Conservation (phyloP, 2,888 invertebrate genomes). For the Phragmatobia fuliginosa region DNA sequence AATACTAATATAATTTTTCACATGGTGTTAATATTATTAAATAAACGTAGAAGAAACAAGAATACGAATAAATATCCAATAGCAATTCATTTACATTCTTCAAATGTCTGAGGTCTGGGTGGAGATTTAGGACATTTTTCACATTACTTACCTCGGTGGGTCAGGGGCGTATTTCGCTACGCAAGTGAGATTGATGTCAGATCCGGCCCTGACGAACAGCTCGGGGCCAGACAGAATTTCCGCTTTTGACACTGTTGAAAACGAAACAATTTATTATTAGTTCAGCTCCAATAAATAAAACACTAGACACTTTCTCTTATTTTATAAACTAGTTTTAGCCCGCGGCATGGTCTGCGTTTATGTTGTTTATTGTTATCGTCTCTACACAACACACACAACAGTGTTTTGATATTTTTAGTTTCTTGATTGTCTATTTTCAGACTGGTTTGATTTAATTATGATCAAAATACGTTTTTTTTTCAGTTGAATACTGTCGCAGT, state of each 20-base stretch:
- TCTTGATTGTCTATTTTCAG: too few relatives aligned
- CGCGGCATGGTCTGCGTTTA: too few relatives aligned
- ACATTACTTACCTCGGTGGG: slow-evolving; percentile 90
- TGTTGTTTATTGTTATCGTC: too few relatives aligned
- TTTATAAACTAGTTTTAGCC: background rate
- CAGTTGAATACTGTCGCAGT: too few relatives aligned
- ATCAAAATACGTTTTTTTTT: too few relatives aligned
- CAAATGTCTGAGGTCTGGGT: slow-evolving; percentile 23
- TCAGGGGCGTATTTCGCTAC: slow-evolving; percentile 94
- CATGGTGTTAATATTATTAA: too few relatives aligned
- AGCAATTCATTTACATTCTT: slow-evolving; percentile 62
- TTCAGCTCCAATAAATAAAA: background rate
- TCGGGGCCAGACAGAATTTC: slow-evolving; percentile 95
- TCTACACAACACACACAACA: too few relatives aligned
- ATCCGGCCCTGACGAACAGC: slow-evolving; percentile 95
- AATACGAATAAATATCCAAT: slow-evolving; percentile 1
- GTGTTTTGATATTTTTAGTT: too few relatives aligned
- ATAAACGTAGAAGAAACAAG: background rate
- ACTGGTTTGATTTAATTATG: too few relatives aligned
- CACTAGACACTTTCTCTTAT: background rate
- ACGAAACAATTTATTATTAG: slow-evolving; percentile 37
- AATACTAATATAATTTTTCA: too few relatives aligned
- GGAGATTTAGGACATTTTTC: slow-evolving; percentile 31
- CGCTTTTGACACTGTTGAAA: slow-evolving; percentile 92
- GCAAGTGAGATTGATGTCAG: slow-evolving; percentile 96